Evolutionary conservation across 2,888 invertebrate species (phyloP), one percentile per base, ranked within the genome.

Genomic region (Ferrisia virgata): DNA sequence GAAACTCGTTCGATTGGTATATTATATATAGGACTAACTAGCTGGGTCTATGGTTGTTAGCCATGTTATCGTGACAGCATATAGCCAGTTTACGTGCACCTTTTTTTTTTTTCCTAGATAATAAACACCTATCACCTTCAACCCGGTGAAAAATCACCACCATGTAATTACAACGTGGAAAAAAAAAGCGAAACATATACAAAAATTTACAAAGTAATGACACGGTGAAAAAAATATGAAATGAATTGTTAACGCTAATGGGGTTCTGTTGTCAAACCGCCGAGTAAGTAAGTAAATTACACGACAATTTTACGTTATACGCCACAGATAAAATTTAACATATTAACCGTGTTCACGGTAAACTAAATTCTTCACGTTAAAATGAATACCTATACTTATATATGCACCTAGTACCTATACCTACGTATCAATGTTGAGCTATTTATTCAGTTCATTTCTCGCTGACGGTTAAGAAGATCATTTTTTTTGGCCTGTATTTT

Each of bases 211-310:
- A 72, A 72, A 72, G 72, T 72, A 72, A 72, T 18, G 72, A 72
- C 72, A 64, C 9, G 15, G 72, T 36, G 31, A 28, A 72, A 72
- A 72, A 72, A 33, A 31, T 33, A 72, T 33, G 22, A 25, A 33
- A 18, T 33, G 72, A 72, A 72, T 72, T 33, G 33, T 72, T 72
- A 72, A 33, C 72, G 33, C n/a, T 72, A 72, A 72, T 72, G 72
- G 72, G n/a, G 72, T 72, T 72, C 72, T 33, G 72, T 72, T 72
- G 72, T 72, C 72, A 72, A 72, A 72, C 33, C 36, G 5, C 33
- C 33, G 58, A 33, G 72, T 72, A 72, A 33, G 33, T 72, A 72
- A 72, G 72, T 72, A 72, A 72, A 72, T 72, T 72, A 72, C 72
- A 72, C 33, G 72, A 72, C 36, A 72, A 72, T 72, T 72, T 72